A percentile compares a stretch with the other conserved stretches of the same genome.
Evolutionary conservation across 2,797 vertebrate genomes (phyloP).

Genomic region (Thamnophis elegans): DNA sequence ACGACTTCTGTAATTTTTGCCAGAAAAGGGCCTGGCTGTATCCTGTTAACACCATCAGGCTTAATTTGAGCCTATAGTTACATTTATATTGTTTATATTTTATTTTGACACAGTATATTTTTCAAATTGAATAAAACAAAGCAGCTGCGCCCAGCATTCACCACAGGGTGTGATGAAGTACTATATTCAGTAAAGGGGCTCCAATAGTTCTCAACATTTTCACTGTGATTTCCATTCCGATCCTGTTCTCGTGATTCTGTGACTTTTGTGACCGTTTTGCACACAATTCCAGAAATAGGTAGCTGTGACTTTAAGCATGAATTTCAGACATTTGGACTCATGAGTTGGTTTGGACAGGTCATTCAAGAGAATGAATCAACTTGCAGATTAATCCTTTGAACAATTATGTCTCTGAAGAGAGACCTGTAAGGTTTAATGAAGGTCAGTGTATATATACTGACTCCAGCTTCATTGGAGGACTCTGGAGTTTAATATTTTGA

Average conservation of each 20-base stretch:
- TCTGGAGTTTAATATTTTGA: not conserved
- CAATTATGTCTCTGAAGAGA: not conserved
- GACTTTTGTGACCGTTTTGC: not conserved
- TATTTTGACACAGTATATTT: not conserved
- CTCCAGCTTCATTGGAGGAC: not conserved
- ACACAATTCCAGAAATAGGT: not conserved
- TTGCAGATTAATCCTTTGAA: not conserved
- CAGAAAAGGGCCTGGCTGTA: not conserved
- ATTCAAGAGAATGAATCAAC: not conserved
- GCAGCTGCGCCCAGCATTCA: not conserved
- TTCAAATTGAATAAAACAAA: not conserved
- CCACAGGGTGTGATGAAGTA: not conserved
- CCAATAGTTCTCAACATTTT: not conserved
- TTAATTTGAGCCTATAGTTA: not conserved
- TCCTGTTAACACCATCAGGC: not conserved
- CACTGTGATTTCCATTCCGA: not conserved
- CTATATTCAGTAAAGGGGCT: not conserved
- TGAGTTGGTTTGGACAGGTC: not conserved
- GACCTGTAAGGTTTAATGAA: not conserved
- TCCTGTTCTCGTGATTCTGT: not conserved
- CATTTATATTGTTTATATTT: not conserved
- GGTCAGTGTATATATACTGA: not conserved
- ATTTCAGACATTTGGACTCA: not conserved
- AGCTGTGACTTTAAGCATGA: not conserved
- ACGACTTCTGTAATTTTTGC: not conserved